Evolutionary conservation across 2,797 vertebrate genomes (phyloP).

Genomic region (Catamblyrhynchus diadema): DNA sequence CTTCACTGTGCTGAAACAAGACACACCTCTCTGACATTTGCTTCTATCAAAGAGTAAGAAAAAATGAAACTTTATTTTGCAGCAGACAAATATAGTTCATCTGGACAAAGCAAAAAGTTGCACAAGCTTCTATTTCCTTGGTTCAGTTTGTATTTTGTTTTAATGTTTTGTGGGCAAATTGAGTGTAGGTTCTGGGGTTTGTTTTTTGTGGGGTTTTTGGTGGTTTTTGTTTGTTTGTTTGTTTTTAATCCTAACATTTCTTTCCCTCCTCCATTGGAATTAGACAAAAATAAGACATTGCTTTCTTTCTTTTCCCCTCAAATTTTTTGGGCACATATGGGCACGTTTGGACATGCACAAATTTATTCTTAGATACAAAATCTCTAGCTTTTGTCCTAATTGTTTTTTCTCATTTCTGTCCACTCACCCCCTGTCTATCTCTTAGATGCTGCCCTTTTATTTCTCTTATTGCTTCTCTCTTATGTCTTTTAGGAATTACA

Average conservation of each 20-base stretch:
- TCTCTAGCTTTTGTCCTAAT: neutral
- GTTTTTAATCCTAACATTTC: neutral
- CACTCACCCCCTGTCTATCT: rapidly evolving
- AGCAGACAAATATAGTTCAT: neutral
- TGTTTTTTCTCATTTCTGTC: neutral
- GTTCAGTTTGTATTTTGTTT: rapidly evolving
- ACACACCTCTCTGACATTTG: neutral
- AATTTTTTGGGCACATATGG: rapidly evolving
- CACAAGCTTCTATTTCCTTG: neutral
- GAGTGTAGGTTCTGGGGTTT: no score
- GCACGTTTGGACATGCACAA: neutral
- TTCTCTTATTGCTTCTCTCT: neutral
- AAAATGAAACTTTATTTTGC: neutral
- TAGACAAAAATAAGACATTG: neutral
- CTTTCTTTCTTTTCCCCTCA: neutral
- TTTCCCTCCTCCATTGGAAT: neutral
- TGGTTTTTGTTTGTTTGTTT: no score
- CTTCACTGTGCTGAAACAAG: neutral
- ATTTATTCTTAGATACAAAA: neutral
- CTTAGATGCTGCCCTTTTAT: neutral
- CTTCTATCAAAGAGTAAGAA: neutral
- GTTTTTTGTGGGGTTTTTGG: neutral
- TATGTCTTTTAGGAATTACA: neutral
- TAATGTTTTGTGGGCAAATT: rapidly evolving
- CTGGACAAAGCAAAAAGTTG: neutral